These are phyloP conservation scores for Chaetodon trifascialis DNA, from an alignment of 2,113 vertebrate genomes.

Conservation along the genomic window DNA sequence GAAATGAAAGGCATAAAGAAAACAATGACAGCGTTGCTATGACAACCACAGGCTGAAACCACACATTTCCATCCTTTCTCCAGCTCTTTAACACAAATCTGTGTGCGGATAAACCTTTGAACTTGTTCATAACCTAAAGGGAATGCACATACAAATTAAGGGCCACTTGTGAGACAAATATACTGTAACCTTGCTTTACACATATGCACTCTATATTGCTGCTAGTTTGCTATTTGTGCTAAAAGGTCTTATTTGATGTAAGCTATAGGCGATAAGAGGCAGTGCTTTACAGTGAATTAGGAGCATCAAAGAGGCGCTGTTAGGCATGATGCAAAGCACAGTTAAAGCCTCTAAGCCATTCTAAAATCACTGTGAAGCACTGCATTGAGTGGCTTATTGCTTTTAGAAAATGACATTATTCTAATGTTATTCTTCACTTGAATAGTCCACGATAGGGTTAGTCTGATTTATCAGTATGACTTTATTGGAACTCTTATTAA, in stretches of 20 bases:
- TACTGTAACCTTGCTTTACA: constrained; percentile 28
- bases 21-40: constrained; percentile 66
- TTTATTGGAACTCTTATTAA: constrained; percentile 50
- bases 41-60: constrained; percentile 54
- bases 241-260: constrained; percentile 68
- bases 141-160: constrained; percentile 41
- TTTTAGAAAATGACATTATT: constrained; percentile 66
- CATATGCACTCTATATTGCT: constrained; percentile 46
- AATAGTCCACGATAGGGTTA: constrained; percentile 41
- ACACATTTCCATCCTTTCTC: constrained; percentile 16
- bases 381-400: constrained; percentile 65
- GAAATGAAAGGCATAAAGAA: constrained; percentile 66
- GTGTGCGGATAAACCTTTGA: constrained; percentile 47
- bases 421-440: constrained; percentile 62
- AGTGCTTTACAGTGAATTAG: constrained; percentile 63
- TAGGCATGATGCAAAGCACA: constrained; percentile 58
- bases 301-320: constrained; percentile 67
- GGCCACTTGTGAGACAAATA: constrained; percentile 59
- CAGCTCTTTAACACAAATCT: constrained; percentile 45
- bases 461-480: constrained; percentile 53
- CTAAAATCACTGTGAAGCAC: constrained; percentile 65
- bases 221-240: constrained; percentile 59
- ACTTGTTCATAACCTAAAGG: constrained; percentile 30
- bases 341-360: constrained; percentile 68
- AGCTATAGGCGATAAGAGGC: constrained; percentile 65